phyloP scores from a whole-genome alignment of 1,140 invertebrate genomes.

The Orius laevigatus region DNA sequence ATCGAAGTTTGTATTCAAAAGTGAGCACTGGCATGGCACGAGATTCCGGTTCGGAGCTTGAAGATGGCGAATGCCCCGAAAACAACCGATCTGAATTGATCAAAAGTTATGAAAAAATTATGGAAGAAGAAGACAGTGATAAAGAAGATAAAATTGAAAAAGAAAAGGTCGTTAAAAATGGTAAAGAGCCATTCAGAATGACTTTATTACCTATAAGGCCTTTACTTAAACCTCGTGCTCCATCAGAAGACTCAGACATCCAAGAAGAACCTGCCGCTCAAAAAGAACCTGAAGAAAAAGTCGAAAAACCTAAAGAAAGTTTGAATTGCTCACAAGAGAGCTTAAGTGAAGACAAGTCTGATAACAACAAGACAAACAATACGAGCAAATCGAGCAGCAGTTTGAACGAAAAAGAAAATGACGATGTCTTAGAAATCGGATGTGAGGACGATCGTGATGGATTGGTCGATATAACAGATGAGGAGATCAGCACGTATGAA shows the following conservation, averaged over 20 bases:
- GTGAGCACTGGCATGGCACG: slow-evolving; percentile 23
- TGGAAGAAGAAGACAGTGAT: slow-evolving; percentile 9
- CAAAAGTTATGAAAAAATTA: not conserved
- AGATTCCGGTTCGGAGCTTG: not conserved
- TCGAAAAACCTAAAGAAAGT: slow-evolving; percentile 5
- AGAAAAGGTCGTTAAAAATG: slow-evolving; percentile 11
- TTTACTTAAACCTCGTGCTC: not conserved
- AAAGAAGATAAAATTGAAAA: slow-evolving; percentile 13
- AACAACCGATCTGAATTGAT: not conserved
- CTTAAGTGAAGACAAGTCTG: too few species aligned
- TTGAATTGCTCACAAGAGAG: too few species aligned
- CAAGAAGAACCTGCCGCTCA: slow-evolving; percentile 8
- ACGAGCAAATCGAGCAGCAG: not conserved
- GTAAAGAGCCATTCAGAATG: not conserved
- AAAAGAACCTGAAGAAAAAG: slow-evolving; percentile 1
- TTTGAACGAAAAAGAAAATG: slow-evolving; percentile 7
- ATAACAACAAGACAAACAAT: not conserved
- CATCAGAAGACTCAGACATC: slow-evolving; percentile 5
- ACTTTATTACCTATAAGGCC: not conserved
- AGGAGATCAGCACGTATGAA: slow-evolving; percentile 20
- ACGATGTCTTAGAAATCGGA: slow-evolving; percentile 5
- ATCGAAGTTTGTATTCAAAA: slow-evolving; percentile 8
- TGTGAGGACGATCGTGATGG: slow-evolving; percentile 19
- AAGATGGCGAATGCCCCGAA: slow-evolving; percentile 1
- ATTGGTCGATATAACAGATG: slow-evolving; percentile 21